Evolutionary conservation across 2,797 vertebrate species (phyloP).

Genomic region (Mormyrops boulengeri): DNA sequence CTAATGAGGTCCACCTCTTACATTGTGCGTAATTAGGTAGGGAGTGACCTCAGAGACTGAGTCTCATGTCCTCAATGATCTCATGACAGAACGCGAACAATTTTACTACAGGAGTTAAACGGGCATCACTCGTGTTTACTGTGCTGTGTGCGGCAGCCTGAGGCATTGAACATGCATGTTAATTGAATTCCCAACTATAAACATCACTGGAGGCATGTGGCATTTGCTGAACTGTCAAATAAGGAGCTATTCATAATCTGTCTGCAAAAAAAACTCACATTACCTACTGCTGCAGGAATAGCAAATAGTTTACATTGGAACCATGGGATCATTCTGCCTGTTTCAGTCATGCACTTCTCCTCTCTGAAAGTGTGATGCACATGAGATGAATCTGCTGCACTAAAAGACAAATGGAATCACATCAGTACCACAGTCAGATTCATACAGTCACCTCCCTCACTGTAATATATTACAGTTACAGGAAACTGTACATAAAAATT

Average conservation of each 20-base stretch:
- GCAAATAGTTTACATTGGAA: not conserved
- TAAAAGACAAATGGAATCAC: not conserved
- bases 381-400: not conserved
- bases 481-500: not conserved
- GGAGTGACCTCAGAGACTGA: not conserved
- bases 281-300: not conserved
- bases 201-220: not conserved
- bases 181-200: not conserved
- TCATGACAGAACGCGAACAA: not conserved
- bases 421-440: not conserved
- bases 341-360: not conserved
- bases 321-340: not conserved
- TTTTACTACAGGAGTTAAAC: not conserved
- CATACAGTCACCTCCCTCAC: not conserved
- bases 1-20: not conserved
- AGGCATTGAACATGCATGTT: not conserved
- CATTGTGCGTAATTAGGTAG: not conserved
- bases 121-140: not conserved
- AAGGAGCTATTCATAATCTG: not conserved
- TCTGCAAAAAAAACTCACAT: not conserved
- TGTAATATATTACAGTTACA: not conserved
- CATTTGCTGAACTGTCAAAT: not conserved
- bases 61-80: not conserved
- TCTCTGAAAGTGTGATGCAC: not conserved
- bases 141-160: not conserved